Evolutionary conservation across 2,888 invertebrate genomes (phyloP).

Genomic region (Empis livida): DNA sequence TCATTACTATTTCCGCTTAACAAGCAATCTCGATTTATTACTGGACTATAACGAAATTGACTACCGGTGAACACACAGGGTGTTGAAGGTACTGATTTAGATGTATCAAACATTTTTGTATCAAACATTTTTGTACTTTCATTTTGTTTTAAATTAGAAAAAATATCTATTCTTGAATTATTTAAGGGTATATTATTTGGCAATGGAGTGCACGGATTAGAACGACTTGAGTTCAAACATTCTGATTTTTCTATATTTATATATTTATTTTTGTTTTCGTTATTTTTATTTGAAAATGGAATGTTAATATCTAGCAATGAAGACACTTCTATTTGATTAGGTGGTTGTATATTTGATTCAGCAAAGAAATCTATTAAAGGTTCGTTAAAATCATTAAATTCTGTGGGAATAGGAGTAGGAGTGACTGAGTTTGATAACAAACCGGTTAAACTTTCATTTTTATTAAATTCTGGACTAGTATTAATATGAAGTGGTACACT

Average conservation of each 20-base stretch:
- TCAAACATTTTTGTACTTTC: conserved; percentile 29
- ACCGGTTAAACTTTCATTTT: neutral
- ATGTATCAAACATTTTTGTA: conserved; percentile 38
- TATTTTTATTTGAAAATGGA: conserved; percentile 9
- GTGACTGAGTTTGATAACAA: conserved; percentile 52
- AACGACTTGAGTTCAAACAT: neutral
- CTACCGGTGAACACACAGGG: conserved; percentile 42
- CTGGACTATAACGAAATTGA: conserved; percentile 39
- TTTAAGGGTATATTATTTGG: neutral
- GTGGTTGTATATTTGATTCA: conserved; percentile 10
- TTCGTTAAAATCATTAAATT: conserved; percentile 54
- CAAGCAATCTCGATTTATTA: conserved; percentile 40
- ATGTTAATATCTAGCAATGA: conserved; percentile 12
- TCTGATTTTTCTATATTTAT: too few species aligned
- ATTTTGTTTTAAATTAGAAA: too few species aligned
- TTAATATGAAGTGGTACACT: conserved; percentile 58
- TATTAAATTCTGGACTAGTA: conserved; percentile 17
- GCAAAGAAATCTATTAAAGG: conserved; percentile 15
- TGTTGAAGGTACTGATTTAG: conserved; percentile 67
- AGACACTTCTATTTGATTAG: conserved; percentile 12
- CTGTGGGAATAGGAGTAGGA: conserved; percentile 55
- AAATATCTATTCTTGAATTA: too few species aligned
- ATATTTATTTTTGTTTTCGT: too few species aligned
- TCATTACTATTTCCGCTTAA: conserved; percentile 49
- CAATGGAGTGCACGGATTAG: conserved; percentile 1